Percentiles rank a stretch among this genome's conserved stretches.
Conservation (phyloP, 2,797 vertebrate species). For the Tapirus indicus region DNA sequence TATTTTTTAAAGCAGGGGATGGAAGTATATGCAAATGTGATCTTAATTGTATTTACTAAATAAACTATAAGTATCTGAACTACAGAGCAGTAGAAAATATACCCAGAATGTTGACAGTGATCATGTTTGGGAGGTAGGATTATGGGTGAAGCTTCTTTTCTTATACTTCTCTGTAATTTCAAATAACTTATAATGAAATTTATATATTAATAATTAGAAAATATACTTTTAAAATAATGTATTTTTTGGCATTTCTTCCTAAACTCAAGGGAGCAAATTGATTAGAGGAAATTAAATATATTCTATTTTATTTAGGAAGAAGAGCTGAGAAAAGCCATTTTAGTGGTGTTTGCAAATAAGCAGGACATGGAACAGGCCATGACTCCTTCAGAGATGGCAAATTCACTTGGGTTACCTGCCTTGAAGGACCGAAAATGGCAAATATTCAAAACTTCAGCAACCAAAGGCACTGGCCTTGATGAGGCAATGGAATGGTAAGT, state of each 20-base stretch:
- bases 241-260: not conserved
- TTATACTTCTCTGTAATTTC: slow-evolving; percentile 10
- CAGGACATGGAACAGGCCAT: slow-evolving; percentile 99
- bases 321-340: slow-evolving; percentile 98
- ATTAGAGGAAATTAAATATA: slow-evolving; percentile 6
- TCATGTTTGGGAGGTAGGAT: not conserved
- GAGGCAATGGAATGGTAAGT: slow-evolving; percentile 99
- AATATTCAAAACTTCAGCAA: slow-evolving; percentile 99
- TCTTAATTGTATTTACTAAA: not conserved
- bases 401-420: slow-evolving; percentile 95
- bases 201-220: slow-evolving; percentile 12
- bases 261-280: not conserved
- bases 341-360: slow-evolving; percentile 99
- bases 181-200: slow-evolving; percentile 6
- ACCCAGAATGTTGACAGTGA: not conserved
- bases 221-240: slow-evolving; percentile 18
- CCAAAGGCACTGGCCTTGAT: slow-evolving; percentile 97
- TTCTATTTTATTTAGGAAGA: slow-evolving; percentile 92
- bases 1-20: not conserved
- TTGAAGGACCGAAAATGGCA: slow-evolving; percentile 99
- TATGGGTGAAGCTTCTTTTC: not conserved
- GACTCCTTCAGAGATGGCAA: slow-evolving; percentile 98
- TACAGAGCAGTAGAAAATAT: not conserved
- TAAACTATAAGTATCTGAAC: not conserved
- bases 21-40: not conserved